Conservation (phyloP, 2,113 vertebrate genomes). For the Oryctolagus cuniculus region mOryCun1.1 NC_091453.1:2095501-2096000, state of each 20-base stretch:
- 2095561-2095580: slow-evolving; percentile 13
- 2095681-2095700: not conserved
- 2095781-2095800: not conserved
- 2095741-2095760: not conserved
- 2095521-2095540: slow-evolving; percentile 15
- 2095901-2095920: not conserved
- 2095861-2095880: not conserved
- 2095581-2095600: slow-evolving; percentile 23
- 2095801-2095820: not conserved
- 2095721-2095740: not conserved
- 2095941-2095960: slow-evolving; percentile 34
- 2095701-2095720: not conserved
- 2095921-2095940: not conserved
- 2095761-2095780: not conserved
- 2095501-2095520: slow-evolving; percentile 31
- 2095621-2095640: not conserved
- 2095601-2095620: not conserved
- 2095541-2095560: not conserved
- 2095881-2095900: not conserved
- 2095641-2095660: not conserved
- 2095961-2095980: slow-evolving; percentile 38
- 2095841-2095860: not conserved
- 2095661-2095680: not conserved
- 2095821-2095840: not conserved
- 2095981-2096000: slow-evolving; percentile 54